Evolutionary conservation across 1,140 invertebrate species (phyloP), one percentile per base, ranked within the genome.

Genomic region (Brevipalpus yothersi): DNA sequence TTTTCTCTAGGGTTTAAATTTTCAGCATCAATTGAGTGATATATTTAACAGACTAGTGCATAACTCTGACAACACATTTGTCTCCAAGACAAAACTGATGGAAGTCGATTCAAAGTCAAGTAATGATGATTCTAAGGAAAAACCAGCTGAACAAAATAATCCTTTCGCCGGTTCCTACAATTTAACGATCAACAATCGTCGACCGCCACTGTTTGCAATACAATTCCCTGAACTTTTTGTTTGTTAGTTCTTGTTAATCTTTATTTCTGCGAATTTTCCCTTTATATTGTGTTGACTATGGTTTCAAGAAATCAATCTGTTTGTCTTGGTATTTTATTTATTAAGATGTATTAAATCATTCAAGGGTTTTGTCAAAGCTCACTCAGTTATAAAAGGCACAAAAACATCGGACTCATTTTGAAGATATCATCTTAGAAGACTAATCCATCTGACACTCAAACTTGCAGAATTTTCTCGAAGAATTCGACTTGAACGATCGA

Each of bases 221-320:
- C 51, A 59, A 47, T 62, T 62, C 53, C 58, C 61, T 2, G 59
- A 59, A 17, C 41, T 62, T 11, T 62, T 62, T 58, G 61, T 62
- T 42, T 62, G 49, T 60, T 62, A 39, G 21, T n/a, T 7, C 43
- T 31, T 31, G 31, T 31, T 31, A 31, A 31, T 31, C 31, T 31
- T 31, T 31, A 31, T 31, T 31, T 31, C 31, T 31, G 31, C 5
- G 31, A 5, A 31, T 31, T 31, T 31, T 31, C 31, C 5, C 31
- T 31, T 31, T 31, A 31, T 31, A 2, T 3, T 31, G 31, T 31
- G 31, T 31, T 31, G 31, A 31, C 31, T 31, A 31, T 31, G 31
- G 31, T 31, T 31, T 31, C 31, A 31, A 31, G 31, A 31, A 31
- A 31, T 31, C 31, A 31, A 31, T 31, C 31, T 31, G 31, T 31